These are phyloP conservation scores for Echinometra lucunter DNA, from an alignment of 53 echinoderm and acorn worm genomes.

Conservation along the genomic window DNA sequence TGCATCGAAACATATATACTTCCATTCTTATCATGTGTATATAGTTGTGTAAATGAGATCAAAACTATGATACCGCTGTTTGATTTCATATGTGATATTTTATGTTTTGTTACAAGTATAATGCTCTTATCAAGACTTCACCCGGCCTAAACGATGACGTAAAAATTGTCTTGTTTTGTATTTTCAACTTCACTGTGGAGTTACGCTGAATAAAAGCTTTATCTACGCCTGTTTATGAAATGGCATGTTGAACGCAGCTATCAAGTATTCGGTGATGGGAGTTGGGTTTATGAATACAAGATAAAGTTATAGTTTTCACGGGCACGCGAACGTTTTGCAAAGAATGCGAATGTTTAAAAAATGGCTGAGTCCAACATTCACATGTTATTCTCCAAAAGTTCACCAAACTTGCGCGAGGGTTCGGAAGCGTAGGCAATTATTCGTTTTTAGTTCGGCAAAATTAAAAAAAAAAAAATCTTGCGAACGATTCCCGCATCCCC, in stretches of 20 bases:
- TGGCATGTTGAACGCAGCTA: background rate
- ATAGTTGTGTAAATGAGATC: conserved; percentile 54
- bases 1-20: conserved; percentile 58
- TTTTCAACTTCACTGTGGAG: background rate
- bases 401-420: no score
- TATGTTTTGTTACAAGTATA: conserved; percentile 38
- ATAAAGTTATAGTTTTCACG: no score
- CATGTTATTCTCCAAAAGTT: no score
- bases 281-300: background rate
- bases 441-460: no score
- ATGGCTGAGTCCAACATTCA: no score
- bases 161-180: conserved; percentile 29
- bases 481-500: no score
- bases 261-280: background rate
- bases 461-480: no score
- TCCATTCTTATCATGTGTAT: conserved; percentile 61
- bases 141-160: conserved; percentile 1
- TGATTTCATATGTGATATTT: background rate
- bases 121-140: conserved; percentile 40
- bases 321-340: no score
- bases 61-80: conserved; percentile 37
- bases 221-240: background rate
- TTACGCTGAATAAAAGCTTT: background rate
- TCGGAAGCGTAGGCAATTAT: no score
- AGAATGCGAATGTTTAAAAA: no score